These are phyloP conservation scores for Telmatherina bonti DNA, from an alignment of 2,797 vertebrate species.

Conservation along the genomic window DNA sequence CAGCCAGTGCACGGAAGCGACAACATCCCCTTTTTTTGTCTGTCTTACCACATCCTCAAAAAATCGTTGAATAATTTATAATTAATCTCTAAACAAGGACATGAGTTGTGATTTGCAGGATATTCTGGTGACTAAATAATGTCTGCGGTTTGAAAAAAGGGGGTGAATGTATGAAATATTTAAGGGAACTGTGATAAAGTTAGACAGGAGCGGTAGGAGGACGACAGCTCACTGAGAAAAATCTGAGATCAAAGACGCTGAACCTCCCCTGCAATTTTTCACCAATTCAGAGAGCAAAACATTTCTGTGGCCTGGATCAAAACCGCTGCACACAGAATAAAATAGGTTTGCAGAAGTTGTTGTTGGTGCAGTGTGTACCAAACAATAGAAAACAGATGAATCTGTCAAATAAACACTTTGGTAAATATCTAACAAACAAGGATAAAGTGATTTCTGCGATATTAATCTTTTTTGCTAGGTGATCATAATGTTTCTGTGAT, in stretches of 20 bases:
- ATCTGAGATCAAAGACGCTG: constrained; percentile 57
- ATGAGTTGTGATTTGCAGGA: constrained; percentile 54
- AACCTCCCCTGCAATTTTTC: constrained; percentile 48
- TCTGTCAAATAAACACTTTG: constrained; percentile 1
- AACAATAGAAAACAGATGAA: constrained; percentile 17
- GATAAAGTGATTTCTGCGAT: constrained; percentile 42
- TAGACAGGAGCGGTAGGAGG: constrained; percentile 34
- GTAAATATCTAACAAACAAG: constrained; percentile 33
- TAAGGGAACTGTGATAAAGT: constrained; percentile 51
- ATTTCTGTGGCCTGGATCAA: constrained; percentile 47
- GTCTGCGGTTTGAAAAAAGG: constrained; percentile 36
- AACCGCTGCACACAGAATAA: constrained; percentile 27
- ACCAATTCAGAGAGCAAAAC: constrained; percentile 44
- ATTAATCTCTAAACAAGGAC: constrained; percentile 56
- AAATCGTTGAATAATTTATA: constrained; percentile 64
- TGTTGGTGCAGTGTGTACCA: not conserved
- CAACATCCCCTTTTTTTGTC: constrained; percentile 23
- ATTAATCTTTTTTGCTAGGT: constrained; percentile 37
- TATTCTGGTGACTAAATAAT: constrained; percentile 65
- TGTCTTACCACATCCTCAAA: constrained; percentile 31
- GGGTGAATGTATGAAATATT: constrained; percentile 64
- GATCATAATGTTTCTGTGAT: constrained; percentile 28
- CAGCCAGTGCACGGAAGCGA: constrained; percentile 21
- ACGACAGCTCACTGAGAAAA: constrained; percentile 55
- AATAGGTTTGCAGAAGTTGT: constrained; percentile 16